phyloP scores from a whole-genome alignment of 2,797 vertebrate species.

The Channa striata region DNA sequence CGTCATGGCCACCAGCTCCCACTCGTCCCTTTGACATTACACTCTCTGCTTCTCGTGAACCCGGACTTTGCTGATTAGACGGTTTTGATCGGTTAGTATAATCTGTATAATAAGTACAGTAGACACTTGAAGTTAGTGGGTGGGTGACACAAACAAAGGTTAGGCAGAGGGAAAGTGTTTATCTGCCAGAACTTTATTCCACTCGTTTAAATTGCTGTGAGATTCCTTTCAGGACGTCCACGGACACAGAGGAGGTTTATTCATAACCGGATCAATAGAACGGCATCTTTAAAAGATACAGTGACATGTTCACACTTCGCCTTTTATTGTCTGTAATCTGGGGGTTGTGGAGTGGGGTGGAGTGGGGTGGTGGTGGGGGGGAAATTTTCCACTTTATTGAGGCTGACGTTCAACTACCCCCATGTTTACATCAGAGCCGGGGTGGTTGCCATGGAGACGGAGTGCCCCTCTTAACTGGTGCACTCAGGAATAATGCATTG shows the following conservation, averaged over 20 bases:
- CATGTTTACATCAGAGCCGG: slow-evolving; percentile 80
- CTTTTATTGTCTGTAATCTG: slow-evolving; percentile 34
- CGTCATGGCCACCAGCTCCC: slow-evolving; percentile 55
- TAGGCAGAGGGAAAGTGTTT: not conserved
- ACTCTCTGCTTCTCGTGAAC: slow-evolving; percentile 53
- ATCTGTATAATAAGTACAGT: too few relatives aligned
- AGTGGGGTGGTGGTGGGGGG: too few relatives aligned
- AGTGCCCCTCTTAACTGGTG: slow-evolving; percentile 85
- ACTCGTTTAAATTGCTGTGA: slow-evolving; percentile 7
- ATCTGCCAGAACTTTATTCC: not conserved
- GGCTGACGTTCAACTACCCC: slow-evolving; percentile 75
- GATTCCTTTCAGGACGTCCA: not conserved
- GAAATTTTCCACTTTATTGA: slow-evolving; percentile 61
- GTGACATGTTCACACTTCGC: slow-evolving; percentile 5
- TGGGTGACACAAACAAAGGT: slow-evolving; percentile 6
- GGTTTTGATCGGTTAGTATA: too few relatives aligned
- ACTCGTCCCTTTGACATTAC: slow-evolving; percentile 46
- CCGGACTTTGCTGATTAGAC: slow-evolving; percentile 72
- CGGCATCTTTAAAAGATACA: not conserved
- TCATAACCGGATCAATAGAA: slow-evolving; percentile 20
- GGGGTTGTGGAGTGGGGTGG: not conserved
- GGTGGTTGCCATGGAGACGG: slow-evolving; percentile 81
- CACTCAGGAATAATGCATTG: slow-evolving; percentile 87
- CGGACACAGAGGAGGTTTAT: slow-evolving; percentile 14
- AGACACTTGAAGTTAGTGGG: slow-evolving; percentile 41